Base-by-base conservation (phyloP, 2,888 invertebrate species). In the Coelinius sp. region DNA sequence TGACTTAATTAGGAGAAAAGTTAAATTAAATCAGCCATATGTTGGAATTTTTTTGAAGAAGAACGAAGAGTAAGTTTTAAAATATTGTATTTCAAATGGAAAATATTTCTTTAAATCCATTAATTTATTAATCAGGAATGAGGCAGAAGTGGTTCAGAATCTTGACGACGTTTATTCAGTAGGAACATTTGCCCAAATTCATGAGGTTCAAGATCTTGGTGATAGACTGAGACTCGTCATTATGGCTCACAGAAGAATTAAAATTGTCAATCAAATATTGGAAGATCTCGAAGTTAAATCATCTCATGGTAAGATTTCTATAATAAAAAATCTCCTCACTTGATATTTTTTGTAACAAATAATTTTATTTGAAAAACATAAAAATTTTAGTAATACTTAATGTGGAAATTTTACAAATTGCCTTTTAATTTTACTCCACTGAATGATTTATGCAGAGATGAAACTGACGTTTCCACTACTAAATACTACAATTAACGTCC, bases 141-240 rank as follows among this genome's bases (percentile, higher is more conserved):
- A 97, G 77, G 90, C 93, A 0, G 98, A 98, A 84, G 90, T 97
- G 17, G 95, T 99, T 0, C 90, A 93, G 10, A 94, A 90, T 68
- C 83, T 98, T 25, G 92, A 94, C 74, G 98, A 99, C 76, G 90
- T 99, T 44, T 95, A 98, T 85, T 89, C 92, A 66, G 91, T 98
- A 25, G 99, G 99, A 7, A 96, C 98, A 1, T 99, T 99, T 88
- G 99, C 97, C 7, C 98, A 99, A 89, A 98, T 99, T 77, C 96
- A 97, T 80, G 99, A 99, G 88, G 92, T 99, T 89, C 97, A 98
- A 86, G 98, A 98, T 85, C 90, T 97, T 85, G 98, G 97, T 5
- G 96, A 95, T 83, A 94, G 94, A 85, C 87, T 98, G 63, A 90
- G 97, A 72, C 91, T 99, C 82, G 97, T 99, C 3, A 94, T 99